Base-by-base conservation (phyloP, 2,797 vertebrate species). In the Petrocephalus sullivani region DNA sequence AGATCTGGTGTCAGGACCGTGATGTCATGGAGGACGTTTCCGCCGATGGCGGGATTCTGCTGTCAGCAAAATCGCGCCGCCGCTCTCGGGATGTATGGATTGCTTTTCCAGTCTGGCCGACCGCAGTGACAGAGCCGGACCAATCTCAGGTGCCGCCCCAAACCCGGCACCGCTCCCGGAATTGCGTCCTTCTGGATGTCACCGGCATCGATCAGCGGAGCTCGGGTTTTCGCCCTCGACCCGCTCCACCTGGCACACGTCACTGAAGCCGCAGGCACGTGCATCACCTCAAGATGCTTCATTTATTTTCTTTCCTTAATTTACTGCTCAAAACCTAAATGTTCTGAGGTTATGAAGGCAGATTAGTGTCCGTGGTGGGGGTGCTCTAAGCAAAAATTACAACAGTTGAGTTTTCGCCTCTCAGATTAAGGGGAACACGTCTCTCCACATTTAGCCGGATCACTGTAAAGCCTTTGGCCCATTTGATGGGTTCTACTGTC, bases 181-280 rank as follows among this genome's bases (percentile, higher is more conserved):
- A 54, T 54, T 0, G 5, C 12, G 51, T 33, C 53, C 49, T 85
- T 85, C 23, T 51, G 49, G 82, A 54, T 56, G 53, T 54, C 53
- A 54, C 87, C 37, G 53, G 86, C 81, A 89, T 89, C 86, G 60
- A 87, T 87, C 37, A 64, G 37, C 14, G 8, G 33, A 54, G 81
- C 81, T 54, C 19, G 4, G 49, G 10, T 51, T 83, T 51, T 53
- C 4, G 3, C 53, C 46, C 41, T 5, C 9, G 5, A 28, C 46
- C 81, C 1, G 41, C 81, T 51, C 46, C 21, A 1, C 19, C 46
- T 53, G 81, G 23, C 49, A 28, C 46, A 8, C 49, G 12, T 54
- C 81, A 53, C 21, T 23, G n/a, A 83, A 83, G 21, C 81, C 46
- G 1, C n/a, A 46, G 19, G 49, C 49, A 54, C 8, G 46, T 12